These are phyloP conservation scores for Staurois parvus DNA, from an alignment of 2,797 vertebrate genomes.

Conservation along the genomic window DNA sequence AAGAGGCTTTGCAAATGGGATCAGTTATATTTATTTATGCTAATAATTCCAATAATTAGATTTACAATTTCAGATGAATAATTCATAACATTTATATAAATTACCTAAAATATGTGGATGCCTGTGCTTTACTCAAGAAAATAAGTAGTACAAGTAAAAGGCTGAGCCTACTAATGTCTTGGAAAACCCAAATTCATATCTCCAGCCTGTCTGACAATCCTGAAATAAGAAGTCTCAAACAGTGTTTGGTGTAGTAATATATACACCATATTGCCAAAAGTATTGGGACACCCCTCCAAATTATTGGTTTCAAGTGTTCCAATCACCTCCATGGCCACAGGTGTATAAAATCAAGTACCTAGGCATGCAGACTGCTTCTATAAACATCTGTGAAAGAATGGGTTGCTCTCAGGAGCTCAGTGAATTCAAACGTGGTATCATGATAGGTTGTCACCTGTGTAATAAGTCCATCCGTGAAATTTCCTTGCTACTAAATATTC, in stretches of 20 bases:
- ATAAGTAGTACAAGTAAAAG: neutral
- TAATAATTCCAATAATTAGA: constrained; percentile 35
- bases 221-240: neutral
- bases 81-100: constrained; percentile 24
- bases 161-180: neutral
- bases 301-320: no score
- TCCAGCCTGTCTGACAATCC: neutral
- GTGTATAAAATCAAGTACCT: no score
- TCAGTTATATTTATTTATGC: constrained; percentile 14
- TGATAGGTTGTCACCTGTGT: no score
- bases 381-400: no score
- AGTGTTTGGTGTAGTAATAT: neutral
- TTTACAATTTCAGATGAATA: constrained; percentile 12
- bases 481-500: no score
- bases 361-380: no score
- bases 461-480: no score
- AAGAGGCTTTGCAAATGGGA: constrained; percentile 42
- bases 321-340: no score
- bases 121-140: neutral
- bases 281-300: no score
- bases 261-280: no score
- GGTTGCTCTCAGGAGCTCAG: no score
- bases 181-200: neutral
- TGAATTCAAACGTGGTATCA: no score
- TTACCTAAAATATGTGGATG: constrained; percentile 9